A percentile compares a stretch with the other conserved stretches of the same genome.
Conservation (phyloP, 2,113 vertebrate genomes). For the Pomatostomus ruficeps region DNA sequence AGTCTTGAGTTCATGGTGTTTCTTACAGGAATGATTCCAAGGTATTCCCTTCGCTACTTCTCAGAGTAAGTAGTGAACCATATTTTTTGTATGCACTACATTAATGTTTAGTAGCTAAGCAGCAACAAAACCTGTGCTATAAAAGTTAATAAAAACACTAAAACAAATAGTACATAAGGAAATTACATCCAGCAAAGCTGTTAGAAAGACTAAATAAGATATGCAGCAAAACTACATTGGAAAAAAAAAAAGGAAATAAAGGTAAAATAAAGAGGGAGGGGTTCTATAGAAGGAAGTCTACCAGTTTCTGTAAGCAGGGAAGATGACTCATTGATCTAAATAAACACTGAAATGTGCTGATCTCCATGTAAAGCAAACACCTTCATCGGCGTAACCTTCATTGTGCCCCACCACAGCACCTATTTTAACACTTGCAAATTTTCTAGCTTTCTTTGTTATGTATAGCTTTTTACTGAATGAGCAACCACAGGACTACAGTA, state of each 20-base stretch:
- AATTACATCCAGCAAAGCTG: background rate
- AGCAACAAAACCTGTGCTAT: background rate
- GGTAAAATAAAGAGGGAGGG: background rate
- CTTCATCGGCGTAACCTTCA: background rate
- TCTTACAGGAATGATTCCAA: background rate
- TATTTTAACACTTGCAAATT: background rate
- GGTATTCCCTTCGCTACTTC: background rate
- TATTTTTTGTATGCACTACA: background rate
- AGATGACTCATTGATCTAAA: background rate
- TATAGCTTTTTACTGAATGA: background rate
- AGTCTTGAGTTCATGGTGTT: background rate
- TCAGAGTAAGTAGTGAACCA: background rate
- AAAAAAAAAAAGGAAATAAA: background rate
- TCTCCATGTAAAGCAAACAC: background rate
- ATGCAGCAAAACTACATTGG: background rate
- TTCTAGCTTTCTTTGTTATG: background rate
- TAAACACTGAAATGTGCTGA: background rate
- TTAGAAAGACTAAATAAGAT: background rate
- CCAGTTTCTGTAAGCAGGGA: background rate
- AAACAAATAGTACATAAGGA: background rate
- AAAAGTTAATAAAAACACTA: background rate
- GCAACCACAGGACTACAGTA: background rate
- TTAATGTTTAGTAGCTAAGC: background rate
- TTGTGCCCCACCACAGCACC: background rate
- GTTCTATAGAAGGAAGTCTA: background rate